Percentiles rank a stretch among this genome's conserved stretches.
Evolutionary conservation across 2,888 invertebrate genomes (phyloP).

Genomic region (Galerucella pusilla): DNA sequence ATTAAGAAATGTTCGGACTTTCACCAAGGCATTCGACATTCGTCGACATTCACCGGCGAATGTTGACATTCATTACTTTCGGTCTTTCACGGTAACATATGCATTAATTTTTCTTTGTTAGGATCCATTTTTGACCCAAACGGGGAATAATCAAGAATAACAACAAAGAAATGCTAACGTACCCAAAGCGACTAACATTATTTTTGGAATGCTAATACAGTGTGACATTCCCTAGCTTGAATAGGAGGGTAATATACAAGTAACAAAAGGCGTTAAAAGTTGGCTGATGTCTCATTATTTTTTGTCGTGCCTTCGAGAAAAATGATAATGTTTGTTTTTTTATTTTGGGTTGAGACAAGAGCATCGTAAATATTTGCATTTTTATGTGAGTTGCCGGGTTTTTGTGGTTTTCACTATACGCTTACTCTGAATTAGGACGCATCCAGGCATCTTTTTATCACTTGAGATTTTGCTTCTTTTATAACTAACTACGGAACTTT

Average conservation of each 20-base stretch:
- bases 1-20: too few species aligned
- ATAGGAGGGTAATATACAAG: constrained; percentile 47
- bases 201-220: constrained; percentile 53
- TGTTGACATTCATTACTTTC: too few species aligned
- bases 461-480: constrained; percentile 27
- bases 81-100: too few species aligned
- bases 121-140: not conserved
- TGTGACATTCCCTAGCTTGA: constrained; percentile 54
- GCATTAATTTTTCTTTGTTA: not conserved
- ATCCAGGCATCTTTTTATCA: constrained; percentile 52
- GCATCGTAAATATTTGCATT: constrained; percentile 59
- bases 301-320: constrained; percentile 60
- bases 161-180: constrained; percentile 28
- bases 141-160: constrained; percentile 1
- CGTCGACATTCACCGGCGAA: too few species aligned
- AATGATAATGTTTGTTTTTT: constrained; percentile 61
- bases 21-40: too few species aligned
- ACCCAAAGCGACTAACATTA: constrained; percentile 43
- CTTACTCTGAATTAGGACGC: constrained; percentile 59
- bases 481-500: constrained; percentile 40
- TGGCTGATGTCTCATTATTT: constrained; percentile 60
- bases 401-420: constrained; percentile 57
- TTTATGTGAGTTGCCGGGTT: constrained; percentile 60
- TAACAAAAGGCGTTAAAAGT: constrained; percentile 58
- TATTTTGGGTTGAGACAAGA: constrained; percentile 54